Conservation (phyloP, 2,797 vertebrate species). For the Kryptolebias ocellatus region DNA sequence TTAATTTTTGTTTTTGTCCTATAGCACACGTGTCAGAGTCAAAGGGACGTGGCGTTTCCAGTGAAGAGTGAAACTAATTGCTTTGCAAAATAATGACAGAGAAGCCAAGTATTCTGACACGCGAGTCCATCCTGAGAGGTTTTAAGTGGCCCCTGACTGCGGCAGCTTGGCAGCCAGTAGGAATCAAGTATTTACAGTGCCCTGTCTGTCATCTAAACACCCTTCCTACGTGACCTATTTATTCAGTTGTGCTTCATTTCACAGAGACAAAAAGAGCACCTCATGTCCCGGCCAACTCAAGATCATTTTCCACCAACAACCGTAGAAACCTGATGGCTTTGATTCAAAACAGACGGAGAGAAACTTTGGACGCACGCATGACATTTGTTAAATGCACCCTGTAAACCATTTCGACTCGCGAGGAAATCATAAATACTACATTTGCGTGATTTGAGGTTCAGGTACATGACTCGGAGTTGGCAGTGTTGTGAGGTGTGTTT, state of each 20-base stretch:
- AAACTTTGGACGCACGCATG: constrained; percentile 55
- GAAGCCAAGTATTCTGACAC: constrained; percentile 26
- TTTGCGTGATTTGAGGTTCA: constrained; percentile 58
- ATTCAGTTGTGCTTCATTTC: constrained; percentile 73
- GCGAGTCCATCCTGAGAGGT: constrained; percentile 24
- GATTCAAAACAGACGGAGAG: constrained; percentile 73
- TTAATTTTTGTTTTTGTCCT: background rate
- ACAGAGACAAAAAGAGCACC: constrained; percentile 58
- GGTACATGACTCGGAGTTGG: constrained; percentile 53
- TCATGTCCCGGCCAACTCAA: constrained; percentile 54
- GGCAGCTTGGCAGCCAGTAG: constrained; percentile 45
- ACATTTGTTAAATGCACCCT: constrained; percentile 71
- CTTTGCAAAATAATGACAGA: constrained; percentile 26
- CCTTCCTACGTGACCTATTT: constrained; percentile 69
- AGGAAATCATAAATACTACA: constrained; percentile 75
- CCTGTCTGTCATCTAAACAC: constrained; percentile 72
- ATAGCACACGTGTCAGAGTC: background rate
- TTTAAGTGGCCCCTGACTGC: constrained; percentile 53
- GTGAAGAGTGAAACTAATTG: constrained; percentile 4
- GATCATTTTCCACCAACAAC: constrained; percentile 71
- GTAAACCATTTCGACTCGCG: constrained; percentile 67
- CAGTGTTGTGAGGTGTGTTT: constrained; percentile 59
- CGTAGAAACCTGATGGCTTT: constrained; percentile 41
- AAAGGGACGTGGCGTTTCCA: background rate
- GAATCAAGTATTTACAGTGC: constrained; percentile 73